Evolutionary conservation across 2,888 invertebrate genomes (phyloP).

Genomic region (Pinctada fucata): DNA sequence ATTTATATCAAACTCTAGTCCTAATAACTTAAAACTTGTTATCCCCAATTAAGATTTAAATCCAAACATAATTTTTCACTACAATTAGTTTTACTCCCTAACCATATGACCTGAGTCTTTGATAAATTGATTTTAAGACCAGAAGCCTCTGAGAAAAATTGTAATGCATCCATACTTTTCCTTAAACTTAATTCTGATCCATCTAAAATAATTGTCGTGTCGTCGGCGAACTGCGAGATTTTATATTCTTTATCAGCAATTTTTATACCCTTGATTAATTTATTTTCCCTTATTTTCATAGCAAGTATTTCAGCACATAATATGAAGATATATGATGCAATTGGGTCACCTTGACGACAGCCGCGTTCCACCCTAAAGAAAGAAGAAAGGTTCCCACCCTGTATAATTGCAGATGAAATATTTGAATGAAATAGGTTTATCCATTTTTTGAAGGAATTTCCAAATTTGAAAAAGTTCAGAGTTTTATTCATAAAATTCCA

Average conservation of each 20-base stretch:
- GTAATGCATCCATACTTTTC: too few relatives aligned
- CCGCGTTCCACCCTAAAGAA: conserved; percentile 25
- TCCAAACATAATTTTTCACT: too few relatives aligned
- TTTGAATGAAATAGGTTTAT: conserved; percentile 14
- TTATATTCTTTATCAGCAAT: background rate
- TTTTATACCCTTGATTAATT: background rate
- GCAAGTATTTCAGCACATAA: background rate
- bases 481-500: conserved; percentile 16
- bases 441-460: conserved; percentile 7
- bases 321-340: conserved; percentile 9
- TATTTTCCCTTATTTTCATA: background rate
- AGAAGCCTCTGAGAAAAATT: too few relatives aligned
- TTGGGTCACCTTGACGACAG: conserved; percentile 16
- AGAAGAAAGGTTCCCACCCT: conserved; percentile 4
- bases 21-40: too few relatives aligned
- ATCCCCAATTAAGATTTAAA: too few relatives aligned
- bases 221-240: background rate
- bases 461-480: conserved; percentile 11
- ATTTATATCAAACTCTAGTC: too few relatives aligned
- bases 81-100: too few relatives aligned
- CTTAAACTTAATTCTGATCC: too few relatives aligned
- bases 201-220: too few relatives aligned
- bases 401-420: background rate
- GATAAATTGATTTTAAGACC: too few relatives aligned
- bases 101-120: too few relatives aligned